Base-by-base conservation (phyloP, 2,888 invertebrate species). In the Lasius fuliginosus region DNA sequence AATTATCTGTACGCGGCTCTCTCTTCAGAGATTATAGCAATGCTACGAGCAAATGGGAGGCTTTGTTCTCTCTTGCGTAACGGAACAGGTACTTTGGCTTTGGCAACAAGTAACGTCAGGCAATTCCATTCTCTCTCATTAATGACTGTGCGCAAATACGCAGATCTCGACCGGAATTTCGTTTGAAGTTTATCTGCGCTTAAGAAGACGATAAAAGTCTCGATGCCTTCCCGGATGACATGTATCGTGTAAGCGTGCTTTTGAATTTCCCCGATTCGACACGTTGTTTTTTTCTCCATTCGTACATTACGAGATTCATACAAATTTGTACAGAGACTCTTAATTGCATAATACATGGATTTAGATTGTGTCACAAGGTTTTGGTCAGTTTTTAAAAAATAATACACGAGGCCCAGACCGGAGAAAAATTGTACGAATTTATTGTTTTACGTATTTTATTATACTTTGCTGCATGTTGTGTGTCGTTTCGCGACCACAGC, bases 91-190 rank as follows among this genome's bases (percentile, higher is more conserved):
- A 69, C 73, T 75, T 71, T 69, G 60, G 56, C 53, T 77, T 76
- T 71, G 83, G 75, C 75, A 87, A 86, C 84, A 87, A 87, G 85
- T 87, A 85, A 79, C 75, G 58, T 65, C 49, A 76, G 79, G 53
- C 69, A 56, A 83, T 75, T 79, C 83, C 68, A 83, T 83, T 85
- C 83, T 62, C 79, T 85, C 62, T 87, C 79, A 87, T 87, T 87
- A 87, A 79, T 79, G 85, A 85, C 76, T 76, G 49, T 67, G 74
- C 73, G 65, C 60, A 74, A 69, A 84, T 76, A 79, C 68, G 49
- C 46, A 84, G 76, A 56, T 67, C 53, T 56, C 42, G 23, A 1
- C n/a, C 42, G 40, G 67, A 84, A 73, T 71, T 85, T 85, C 49
- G 77, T 65, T 23, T 65, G 68, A 77, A 64, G 62, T 65, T 84